Evolutionary conservation across 2,888 invertebrate genomes (phyloP).

Genomic region (Adineta ricciae): DNA sequence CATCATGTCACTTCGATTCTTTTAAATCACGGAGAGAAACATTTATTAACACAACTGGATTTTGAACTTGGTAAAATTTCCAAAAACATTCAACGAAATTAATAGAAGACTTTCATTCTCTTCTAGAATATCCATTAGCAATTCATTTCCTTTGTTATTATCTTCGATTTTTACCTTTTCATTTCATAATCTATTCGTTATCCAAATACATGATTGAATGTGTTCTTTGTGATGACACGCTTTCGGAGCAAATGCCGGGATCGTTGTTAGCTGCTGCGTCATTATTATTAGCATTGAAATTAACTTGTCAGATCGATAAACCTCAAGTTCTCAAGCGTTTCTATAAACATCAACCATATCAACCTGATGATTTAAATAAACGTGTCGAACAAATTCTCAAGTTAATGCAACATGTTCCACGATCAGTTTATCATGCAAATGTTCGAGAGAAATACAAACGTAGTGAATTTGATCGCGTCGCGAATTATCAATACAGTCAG

Average conservation of each 20-base stretch:
- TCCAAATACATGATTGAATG: constrained; percentile 10
- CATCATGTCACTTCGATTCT: not conserved
- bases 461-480: not conserved
- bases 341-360: constrained; percentile 4
- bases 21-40: not conserved
- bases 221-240: not conserved
- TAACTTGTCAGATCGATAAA: not conserved
- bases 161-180: constrained; percentile 6
- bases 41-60: constrained; percentile 19
- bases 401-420: not conserved
- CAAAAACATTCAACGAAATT: not conserved
- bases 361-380: not conserved
- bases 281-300: not conserved
- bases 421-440: not conserved
- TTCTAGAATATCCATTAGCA: constrained; percentile 8
- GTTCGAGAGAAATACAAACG: constrained; percentile 15
- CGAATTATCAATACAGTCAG: not conserved
- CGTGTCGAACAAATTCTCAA: not conserved
- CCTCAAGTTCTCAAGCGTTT: not conserved
- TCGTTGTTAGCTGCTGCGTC: not conserved
- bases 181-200: constrained; percentile 7
- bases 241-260: not conserved
- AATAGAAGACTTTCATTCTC: not conserved
- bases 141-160: constrained; percentile 9
- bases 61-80: not conserved